A percentile compares a stretch with the other conserved stretches of the same genome.
These are phyloP conservation scores for Bombus breviceps DNA, from an alignment of 1,140 invertebrate species.

Conservation along the genomic window DNA sequence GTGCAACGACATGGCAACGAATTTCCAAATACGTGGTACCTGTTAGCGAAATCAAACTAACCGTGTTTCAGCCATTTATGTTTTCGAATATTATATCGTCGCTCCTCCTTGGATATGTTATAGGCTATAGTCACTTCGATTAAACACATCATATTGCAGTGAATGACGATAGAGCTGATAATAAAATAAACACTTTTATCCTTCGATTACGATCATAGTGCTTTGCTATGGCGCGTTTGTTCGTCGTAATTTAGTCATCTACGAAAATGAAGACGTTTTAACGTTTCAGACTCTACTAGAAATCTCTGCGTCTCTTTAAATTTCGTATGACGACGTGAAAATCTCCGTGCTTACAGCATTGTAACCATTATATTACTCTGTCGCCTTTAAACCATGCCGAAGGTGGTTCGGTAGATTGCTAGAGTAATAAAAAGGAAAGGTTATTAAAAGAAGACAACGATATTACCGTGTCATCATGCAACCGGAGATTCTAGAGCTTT, in stretches of 20 bases:
- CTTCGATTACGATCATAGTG: background rate
- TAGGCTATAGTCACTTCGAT: background rate
- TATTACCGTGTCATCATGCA: slow-evolving; percentile 44
- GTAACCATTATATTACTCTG: background rate
- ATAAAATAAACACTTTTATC: background rate
- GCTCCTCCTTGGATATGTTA: background rate
- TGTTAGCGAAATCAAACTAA: background rate
- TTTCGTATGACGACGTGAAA: background rate
- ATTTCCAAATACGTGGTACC: background rate
- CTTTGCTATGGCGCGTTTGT: background rate
- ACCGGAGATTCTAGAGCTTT: slow-evolving; percentile 41
- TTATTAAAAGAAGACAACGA: background rate
- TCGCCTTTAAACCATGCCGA: too few species aligned
- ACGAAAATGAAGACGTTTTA: background rate
- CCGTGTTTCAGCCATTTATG: background rate
- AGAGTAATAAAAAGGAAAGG: background rate
- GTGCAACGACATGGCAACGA: background rate
- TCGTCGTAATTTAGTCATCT: background rate
- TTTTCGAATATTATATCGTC: background rate
- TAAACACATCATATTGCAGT: background rate
- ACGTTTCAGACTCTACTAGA: background rate
- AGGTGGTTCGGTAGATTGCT: too few species aligned
- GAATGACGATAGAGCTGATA: background rate
- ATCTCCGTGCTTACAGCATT: background rate
- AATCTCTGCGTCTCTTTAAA: too few species aligned